Evolutionary conservation across 2,797 vertebrate species (phyloP).

Genomic region (Eutrigla gurnardus): DNA sequence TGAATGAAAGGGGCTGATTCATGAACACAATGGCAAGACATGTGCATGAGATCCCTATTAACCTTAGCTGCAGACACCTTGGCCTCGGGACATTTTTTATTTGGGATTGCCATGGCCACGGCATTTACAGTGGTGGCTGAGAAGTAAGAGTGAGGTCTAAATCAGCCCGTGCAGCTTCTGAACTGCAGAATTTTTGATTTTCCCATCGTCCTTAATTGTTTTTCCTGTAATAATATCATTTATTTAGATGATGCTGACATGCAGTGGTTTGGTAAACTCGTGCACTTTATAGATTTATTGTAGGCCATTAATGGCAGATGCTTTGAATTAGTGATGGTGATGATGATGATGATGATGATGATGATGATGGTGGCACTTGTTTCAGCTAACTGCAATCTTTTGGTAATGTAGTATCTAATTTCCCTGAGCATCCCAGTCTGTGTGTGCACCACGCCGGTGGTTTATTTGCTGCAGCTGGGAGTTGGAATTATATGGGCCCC

Average conservation of each 20-base stretch:
- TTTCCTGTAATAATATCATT: constrained; percentile 12
- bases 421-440: constrained; percentile 43
- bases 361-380: constrained; percentile 56
- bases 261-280: not conserved
- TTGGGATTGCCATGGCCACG: constrained; percentile 69
- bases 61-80: constrained; percentile 73
- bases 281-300: constrained; percentile 24
- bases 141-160: constrained; percentile 35
- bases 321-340: constrained; percentile 39
- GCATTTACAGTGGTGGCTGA: constrained; percentile 48
- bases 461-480: constrained; percentile 77
- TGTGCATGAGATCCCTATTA: constrained; percentile 82
- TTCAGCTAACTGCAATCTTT: constrained; percentile 62
- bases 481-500: constrained; percentile 73
- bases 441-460: constrained; percentile 56
- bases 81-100: constrained; percentile 73
- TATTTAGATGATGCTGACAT: constrained; percentile 22
- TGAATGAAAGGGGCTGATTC: constrained; percentile 80
- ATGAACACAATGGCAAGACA: constrained; percentile 78
- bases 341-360: constrained; percentile 24
- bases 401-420: constrained; percentile 60
- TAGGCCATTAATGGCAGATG: constrained; percentile 29
- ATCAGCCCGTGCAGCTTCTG: constrained; percentile 20
- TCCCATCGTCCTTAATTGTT: constrained; percentile 4
- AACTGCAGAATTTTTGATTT: constrained; percentile 27